Base-by-base conservation (phyloP, 2,888 invertebrate species). In the Baronia brevicornis region DNA sequence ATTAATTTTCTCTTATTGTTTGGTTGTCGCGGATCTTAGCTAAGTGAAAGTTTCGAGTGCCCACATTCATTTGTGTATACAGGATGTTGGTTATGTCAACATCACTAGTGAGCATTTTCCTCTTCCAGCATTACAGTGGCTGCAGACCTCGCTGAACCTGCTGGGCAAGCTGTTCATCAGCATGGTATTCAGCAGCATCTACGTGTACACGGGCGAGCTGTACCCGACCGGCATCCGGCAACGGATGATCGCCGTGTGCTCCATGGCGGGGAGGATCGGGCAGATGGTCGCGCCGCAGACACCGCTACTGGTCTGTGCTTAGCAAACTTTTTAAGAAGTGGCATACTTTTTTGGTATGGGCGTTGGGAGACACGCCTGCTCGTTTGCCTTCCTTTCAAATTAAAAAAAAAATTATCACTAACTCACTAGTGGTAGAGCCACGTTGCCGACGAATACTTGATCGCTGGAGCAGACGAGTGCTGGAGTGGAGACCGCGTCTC, bases 281-380 rank as follows among this genome's bases (percentile, higher is more conserved):
- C 88, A 88, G 2, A 84, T 90, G 52, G 60, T 89, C 12, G 88
- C 90, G 1, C 90, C 90, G 6, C 90, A 90, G 62, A 89, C 89
- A 6, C 90, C 90, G 1, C 63, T 90, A 25, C 53, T 90, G 80
- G 90, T 90, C 10, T 46, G 65, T 60, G 10, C 8, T 30, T 18
- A 4, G 17, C 23, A 29, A 5, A 17, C 15, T n/a, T n/a, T n/a
- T n/a, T 24, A 31, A 19, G 7, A 7, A 11, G 7, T 71, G 20
- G 86, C 86, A 56, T 86, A 86, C 12, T 87, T 86, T 71, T 71
- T 86, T 35, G 86, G 86, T 15, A 62, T 86, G 11, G 4, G 8
- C 9, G 2, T 22, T 18, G 7, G 14, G n/a, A n/a, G n/a, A n/a
- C n/a, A n/a, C n/a, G n/a, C n/a, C n/a, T n/a, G n/a, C n/a, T n/a